Conservation (phyloP, 1,140 invertebrate species). For the Bombus haemorrhoidalis region DNA sequence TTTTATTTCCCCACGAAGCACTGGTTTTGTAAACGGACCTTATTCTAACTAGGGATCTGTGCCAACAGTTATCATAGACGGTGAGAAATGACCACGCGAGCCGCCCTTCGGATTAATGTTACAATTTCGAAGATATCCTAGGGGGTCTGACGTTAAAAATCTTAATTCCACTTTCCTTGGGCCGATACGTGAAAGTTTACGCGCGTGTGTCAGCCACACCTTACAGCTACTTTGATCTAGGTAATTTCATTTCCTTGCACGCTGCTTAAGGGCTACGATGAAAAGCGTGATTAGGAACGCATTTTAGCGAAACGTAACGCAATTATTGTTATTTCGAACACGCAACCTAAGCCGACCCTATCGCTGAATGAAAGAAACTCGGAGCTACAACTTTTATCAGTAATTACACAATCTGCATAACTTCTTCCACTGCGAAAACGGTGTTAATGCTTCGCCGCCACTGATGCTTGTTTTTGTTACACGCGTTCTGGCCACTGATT, state of each 20-base stretch:
- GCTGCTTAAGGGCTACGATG: slow-evolving; percentile 30
- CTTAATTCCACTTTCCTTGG: background rate
- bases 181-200: background rate
- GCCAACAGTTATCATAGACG: slow-evolving; percentile 31
- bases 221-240: background rate
- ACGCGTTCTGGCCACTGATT: background rate
- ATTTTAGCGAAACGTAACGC: slow-evolving; percentile 47
- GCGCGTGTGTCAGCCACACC: slow-evolving; percentile 14
- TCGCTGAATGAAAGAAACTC: background rate
- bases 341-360: slow-evolving; percentile 14
- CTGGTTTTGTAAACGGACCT: background rate
- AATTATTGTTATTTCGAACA: slow-evolving; percentile 42
- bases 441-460: background rate
- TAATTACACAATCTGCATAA: slow-evolving; percentile 33
- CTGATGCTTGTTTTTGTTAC: background rate
- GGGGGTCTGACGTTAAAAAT: slow-evolving; percentile 1
- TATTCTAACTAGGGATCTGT: slow-evolving; percentile 44
- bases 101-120: slow-evolving; percentile 19
- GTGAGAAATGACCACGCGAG: slow-evolving; percentile 22
- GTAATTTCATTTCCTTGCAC: slow-evolving; percentile 1
- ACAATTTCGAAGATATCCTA: background rate
- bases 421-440: background rate
- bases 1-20: too few species aligned
- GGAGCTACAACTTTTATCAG: slow-evolving; percentile 16
- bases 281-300: slow-evolving; percentile 47